These are phyloP conservation scores for Salpingus planirostris DNA, from an alignment of 2,888 invertebrate genomes.

Conservation along the genomic window DNA sequence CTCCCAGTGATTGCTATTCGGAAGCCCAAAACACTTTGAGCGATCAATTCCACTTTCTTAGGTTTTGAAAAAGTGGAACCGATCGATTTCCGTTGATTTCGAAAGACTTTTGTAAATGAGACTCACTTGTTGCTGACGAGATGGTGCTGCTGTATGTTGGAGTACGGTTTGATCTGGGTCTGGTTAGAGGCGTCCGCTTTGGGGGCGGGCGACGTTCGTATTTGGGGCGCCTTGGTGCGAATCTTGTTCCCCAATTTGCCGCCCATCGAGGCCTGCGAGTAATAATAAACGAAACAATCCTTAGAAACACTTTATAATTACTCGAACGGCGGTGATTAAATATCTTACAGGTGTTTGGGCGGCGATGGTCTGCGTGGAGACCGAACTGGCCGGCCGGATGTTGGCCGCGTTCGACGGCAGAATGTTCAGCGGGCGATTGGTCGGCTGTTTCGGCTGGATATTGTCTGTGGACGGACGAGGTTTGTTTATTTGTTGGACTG, in stretches of 20 bases:
- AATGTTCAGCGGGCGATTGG: conserved; percentile 40
- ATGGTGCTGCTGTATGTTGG: conserved; percentile 37
- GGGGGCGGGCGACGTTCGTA: conserved; percentile 61
- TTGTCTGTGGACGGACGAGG: conserved; percentile 47
- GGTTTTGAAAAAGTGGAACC: no score
- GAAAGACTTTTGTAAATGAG: no score
- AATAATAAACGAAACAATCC: neutral
- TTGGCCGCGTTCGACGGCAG: conserved; percentile 47
- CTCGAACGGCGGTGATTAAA: conserved; percentile 2
- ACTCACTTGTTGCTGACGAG: conserved; percentile 48
- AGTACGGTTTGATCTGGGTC: conserved; percentile 51
- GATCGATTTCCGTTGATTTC: neutral
- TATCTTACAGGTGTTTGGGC: conserved; percentile 49
- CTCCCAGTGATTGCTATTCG: conserved; percentile 6
- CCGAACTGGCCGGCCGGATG: conserved; percentile 70
- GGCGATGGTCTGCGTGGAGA: conserved; percentile 69
- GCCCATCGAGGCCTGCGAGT: conserved; percentile 34
- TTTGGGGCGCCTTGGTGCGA: conserved; percentile 59
- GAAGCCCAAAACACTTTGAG: conserved; percentile 1
- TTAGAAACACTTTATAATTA: neutral
- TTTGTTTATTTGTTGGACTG: conserved; percentile 44
- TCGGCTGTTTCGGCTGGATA: conserved; percentile 44
- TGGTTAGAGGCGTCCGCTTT: conserved; percentile 69
- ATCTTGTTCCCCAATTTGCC: conserved; percentile 53
- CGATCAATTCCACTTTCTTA: neutral